These are phyloP conservation scores for Podarcis muralis DNA, from an alignment of 2,113 vertebrate genomes.

Conservation along the genomic window DNA sequence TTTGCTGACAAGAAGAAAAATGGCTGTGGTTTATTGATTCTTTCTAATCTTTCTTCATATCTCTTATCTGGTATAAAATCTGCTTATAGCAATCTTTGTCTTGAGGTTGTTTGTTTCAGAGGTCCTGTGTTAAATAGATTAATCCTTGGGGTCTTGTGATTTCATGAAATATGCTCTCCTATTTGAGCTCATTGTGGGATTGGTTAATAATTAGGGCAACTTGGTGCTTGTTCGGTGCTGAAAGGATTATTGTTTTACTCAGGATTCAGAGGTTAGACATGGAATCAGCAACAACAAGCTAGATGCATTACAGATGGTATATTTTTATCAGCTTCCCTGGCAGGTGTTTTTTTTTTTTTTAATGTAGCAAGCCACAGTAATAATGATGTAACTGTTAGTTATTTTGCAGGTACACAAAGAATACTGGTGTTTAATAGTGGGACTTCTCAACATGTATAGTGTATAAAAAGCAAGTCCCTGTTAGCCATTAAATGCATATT, in stretches of 20 bases:
- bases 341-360: conserved; percentile 35
- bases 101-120: conserved; percentile 57
- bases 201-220: conserved; percentile 66
- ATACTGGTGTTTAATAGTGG: conserved; percentile 1
- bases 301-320: conserved; percentile 3
- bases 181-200: conserved; percentile 61
- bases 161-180: conserved; percentile 63
- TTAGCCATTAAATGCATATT: conserved; percentile 19
- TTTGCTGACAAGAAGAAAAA: conserved; percentile 34
- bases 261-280: conserved; percentile 27
- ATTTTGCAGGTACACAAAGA: conserved; percentile 2
- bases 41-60: conserved; percentile 30
- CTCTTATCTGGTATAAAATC: conserved; percentile 49
- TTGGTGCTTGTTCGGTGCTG: conserved; percentile 51
- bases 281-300: conserved; percentile 15
- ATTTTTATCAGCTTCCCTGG: conserved; percentile 4
- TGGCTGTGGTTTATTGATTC: conserved; percentile 39
- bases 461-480: neutral
- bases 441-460: neutral
- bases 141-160: conserved; percentile 65
- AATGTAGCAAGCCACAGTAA: conserved; percentile 24
- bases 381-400: conserved; percentile 39
- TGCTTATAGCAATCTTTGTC: conserved; percentile 53
- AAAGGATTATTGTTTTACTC: conserved; percentile 47
- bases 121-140: conserved; percentile 64